These are phyloP conservation scores for Gymnosoma rotundatum DNA, from an alignment of 2,888 invertebrate species.

Conservation along the genomic window DNA sequence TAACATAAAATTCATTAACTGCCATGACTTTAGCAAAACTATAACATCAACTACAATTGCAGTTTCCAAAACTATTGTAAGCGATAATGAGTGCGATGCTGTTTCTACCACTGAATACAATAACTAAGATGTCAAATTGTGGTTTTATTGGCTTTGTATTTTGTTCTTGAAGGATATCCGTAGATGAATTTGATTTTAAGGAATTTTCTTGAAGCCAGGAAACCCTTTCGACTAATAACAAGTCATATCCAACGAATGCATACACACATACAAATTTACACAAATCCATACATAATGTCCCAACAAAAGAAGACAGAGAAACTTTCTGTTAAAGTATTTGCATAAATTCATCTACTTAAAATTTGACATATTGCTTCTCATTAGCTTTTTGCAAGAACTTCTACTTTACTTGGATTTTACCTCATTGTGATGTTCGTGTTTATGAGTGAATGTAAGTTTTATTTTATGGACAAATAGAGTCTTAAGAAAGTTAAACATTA, in stretches of 20 bases:
- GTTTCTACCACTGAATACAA: neutral
- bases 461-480: neutral
- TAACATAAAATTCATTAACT: constrained; percentile 57
- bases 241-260: constrained; percentile 64
- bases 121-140: constrained; percentile 53
- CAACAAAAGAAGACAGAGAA: constrained; percentile 58
- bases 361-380: constrained; percentile 51
- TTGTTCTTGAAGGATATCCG: constrained; percentile 72
- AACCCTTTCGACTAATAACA: constrained; percentile 76
- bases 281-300: neutral
- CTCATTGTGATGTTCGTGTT: neutral
- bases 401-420: neutral
- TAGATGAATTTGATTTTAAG: constrained; percentile 73
- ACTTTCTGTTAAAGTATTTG: constrained; percentile 68
- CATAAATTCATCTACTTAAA: constrained; percentile 31
- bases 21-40: constrained; percentile 26
- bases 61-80: constrained; percentile 45
- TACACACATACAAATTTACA: neutral
- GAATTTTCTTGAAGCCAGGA: constrained; percentile 76
- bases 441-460: constrained; percentile 6
- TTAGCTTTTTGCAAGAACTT: constrained; percentile 27
- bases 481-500: constrained; percentile 42
- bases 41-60: constrained; percentile 30
- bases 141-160: constrained; percentile 50
- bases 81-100: constrained; percentile 12